Conservation (phyloP, 2,797 vertebrate species). For the Leptatherina wallacei region DNA sequence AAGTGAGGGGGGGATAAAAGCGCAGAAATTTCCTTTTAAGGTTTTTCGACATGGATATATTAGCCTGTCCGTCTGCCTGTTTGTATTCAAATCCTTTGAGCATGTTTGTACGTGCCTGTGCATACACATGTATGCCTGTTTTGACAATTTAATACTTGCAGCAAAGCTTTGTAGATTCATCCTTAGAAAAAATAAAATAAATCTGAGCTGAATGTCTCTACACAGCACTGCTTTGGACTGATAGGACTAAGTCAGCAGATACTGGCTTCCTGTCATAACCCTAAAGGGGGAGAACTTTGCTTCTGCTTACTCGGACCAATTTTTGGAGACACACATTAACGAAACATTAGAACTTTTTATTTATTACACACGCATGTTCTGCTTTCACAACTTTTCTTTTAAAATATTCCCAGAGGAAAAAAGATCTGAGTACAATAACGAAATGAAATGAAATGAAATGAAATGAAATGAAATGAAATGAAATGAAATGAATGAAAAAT, state of each 20-base stretch:
- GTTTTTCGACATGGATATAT: constrained; percentile 13
- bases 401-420: background rate
- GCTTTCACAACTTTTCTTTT: background rate
- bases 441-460: no score
- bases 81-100: constrained; percentile 45
- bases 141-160: constrained; percentile 37
- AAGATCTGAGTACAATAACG: no score
- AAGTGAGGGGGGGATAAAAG: constrained; percentile 20
- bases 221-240: constrained; percentile 41
- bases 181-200: constrained; percentile 13
- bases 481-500: no score
- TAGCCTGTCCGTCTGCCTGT: constrained; percentile 9
- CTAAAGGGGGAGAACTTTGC: constrained; percentile 13
- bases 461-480: no score
- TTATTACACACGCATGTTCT: background rate
- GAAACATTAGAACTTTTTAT: background rate
- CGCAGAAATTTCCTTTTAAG: constrained; percentile 29
- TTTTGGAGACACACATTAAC: background rate
- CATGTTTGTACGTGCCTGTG: constrained; percentile 20
- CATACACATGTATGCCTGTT: constrained; percentile 23
- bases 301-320: constrained; percentile 9
- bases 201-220: constrained; percentile 23
- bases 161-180: constrained; percentile 40
- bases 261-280: constrained; percentile 32
- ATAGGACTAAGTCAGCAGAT: constrained; percentile 46